Evolutionary conservation across 2,113 vertebrate genomes (phyloP).

Genomic region (Corvus moneduloides): DNA sequence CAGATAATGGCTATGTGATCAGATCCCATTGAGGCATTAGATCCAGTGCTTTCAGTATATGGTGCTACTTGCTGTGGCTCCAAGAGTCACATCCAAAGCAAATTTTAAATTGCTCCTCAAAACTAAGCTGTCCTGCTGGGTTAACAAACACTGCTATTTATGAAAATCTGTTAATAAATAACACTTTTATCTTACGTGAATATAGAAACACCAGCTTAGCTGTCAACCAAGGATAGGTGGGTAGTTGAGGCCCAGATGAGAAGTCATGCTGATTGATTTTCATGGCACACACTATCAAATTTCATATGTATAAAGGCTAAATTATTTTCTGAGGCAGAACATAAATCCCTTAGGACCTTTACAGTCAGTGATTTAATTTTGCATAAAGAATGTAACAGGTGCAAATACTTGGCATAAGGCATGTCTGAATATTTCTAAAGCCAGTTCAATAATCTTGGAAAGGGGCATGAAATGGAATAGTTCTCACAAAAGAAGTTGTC

Average conservation of each 20-base stretch:
- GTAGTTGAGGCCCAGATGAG: neutral
- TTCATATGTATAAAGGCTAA: neutral
- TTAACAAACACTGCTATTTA: neutral
- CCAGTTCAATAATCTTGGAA: constrained; percentile 26
- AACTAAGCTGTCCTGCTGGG: neutral
- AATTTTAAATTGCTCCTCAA: neutral
- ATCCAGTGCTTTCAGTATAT: neutral
- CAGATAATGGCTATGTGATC: neutral
- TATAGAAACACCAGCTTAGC: neutral
- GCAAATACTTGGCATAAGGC: constrained; percentile 34
- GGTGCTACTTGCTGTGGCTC: neutral
- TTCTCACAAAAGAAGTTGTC: neutral
- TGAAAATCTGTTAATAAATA: neutral
- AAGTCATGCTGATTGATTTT: neutral
- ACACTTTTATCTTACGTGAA: neutral
- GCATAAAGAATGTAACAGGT: constrained; percentile 49
- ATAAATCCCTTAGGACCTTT: neutral
- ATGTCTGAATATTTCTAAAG: constrained; percentile 29
- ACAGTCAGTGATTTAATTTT: constrained; percentile 12
- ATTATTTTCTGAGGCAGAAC: constrained; percentile 22
- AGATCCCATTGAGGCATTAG: neutral
- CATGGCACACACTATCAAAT: neutral
- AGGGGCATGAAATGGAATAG: neutral
- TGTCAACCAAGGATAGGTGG: neutral
- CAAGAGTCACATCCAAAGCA: neutral